Evolutionary conservation across 2,113 vertebrate genomes (phyloP), one percentile per base, ranked within the genome.

Genomic region (Ophthalmolycus amberensis): DNA sequence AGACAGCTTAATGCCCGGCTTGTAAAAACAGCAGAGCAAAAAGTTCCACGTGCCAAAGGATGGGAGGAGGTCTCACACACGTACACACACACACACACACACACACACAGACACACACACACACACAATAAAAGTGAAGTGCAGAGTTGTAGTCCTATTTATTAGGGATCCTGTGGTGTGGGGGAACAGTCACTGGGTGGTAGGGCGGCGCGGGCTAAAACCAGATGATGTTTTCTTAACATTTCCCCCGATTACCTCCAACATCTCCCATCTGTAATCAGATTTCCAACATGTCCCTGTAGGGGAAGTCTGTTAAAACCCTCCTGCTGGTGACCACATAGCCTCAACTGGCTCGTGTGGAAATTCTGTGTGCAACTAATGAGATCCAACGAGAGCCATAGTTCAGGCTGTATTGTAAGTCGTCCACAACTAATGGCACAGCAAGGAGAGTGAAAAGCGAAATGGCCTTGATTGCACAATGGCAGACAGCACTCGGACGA

Each of bases 11-110:
- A 93, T 82, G 77, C 54, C 56, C 14, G 25, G 82, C 91, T 91
- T 91, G 91, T 94, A 90, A 93, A 93, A 92, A 89, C 92, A 88
- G 90, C 86, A 71, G 88, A 86, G 86, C 85, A 90, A 90, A 91
- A 91, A 90, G 92, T 91, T 92, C 87, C 87, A 86, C 88, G 76
- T 93, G 89, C 90, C 87, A 89, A 79, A 88, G 78, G 85, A 90
- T 69, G 14, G 77, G 71, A 68, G 72, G 75, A 86, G 87, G 84
- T 91, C 90, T 5, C 38, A 66, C 52, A 27, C 71, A 59, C 69
- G 46, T 40, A 67, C 44, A 42, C 65, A 18, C 40, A 83, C 58
- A 72, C 29, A 65, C 66, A 65, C 74, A 83, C 59, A 10, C 75
- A 18, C 14, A 6, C 80, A 86, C 65, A 18, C 40, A 83, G 50